A percentile compares a stretch with the other conserved stretches of the same genome.
Evolutionary conservation across 2,113 vertebrate genomes (phyloP).

Genomic region (Tenrec ecaudatus): DNA sequence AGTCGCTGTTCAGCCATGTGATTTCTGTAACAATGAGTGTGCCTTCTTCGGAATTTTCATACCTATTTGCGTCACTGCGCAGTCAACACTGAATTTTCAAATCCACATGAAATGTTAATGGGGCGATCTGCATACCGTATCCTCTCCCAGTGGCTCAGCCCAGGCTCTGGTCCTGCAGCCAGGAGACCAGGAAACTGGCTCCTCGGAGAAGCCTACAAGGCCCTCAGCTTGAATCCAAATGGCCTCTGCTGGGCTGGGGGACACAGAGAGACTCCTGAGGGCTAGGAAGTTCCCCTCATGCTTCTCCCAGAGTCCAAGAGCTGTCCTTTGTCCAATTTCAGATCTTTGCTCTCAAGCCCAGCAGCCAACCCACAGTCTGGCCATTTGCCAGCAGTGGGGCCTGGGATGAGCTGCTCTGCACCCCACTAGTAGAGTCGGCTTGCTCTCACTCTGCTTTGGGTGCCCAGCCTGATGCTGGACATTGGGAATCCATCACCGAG

Average conservation of each 20-base stretch:
- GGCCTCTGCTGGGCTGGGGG: background rate
- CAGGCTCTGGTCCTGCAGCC: background rate
- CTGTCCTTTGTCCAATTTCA: background rate
- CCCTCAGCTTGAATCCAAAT: background rate
- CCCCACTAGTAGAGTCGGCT: background rate
- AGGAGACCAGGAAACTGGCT: fast-evolving
- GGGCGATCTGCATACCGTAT: slow-evolving; percentile 80
- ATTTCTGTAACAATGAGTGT: slow-evolving; percentile 90
- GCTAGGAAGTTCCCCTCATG: background rate
- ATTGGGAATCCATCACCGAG: too few relatives aligned
- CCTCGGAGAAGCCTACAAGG: background rate
- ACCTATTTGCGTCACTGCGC: slow-evolving; percentile 84
- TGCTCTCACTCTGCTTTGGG: background rate
- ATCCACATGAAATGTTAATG: slow-evolving; percentile 88
- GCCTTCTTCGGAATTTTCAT: slow-evolving; percentile 88
- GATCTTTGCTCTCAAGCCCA: background rate
- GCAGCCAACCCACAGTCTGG: background rate
- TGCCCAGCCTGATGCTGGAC: background rate
- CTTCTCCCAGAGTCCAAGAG: background rate
- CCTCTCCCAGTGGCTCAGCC: background rate
- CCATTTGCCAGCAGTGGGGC: background rate
- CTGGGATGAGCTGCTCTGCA: background rate
- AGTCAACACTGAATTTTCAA: slow-evolving; percentile 86
- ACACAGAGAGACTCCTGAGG: background rate
- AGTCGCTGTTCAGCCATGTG: slow-evolving; percentile 91